Evolutionary conservation across 2,113 vertebrate genomes (phyloP).

Genomic region (Neotragus pygmaeus): DNA sequence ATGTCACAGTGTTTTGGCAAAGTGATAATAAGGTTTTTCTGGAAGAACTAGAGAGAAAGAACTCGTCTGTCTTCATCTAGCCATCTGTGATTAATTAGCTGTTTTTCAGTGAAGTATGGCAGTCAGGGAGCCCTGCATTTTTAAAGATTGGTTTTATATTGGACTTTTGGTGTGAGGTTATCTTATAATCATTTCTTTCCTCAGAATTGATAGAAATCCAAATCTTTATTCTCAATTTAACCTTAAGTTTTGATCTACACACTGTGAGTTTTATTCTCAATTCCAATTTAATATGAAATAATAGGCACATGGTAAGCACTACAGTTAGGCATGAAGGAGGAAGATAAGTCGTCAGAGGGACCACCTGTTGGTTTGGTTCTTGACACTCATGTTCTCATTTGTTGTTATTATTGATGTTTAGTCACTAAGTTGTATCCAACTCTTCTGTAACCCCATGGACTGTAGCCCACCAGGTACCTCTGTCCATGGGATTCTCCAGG

Average conservation of each 20-base stretch:
- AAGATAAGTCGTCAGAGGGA: not conserved
- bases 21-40: not conserved
- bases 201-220: not conserved
- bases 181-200: not conserved
- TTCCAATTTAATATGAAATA: not conserved
- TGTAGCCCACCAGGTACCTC: not conserved
- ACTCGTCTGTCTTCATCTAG: not conserved
- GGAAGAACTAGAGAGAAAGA: not conserved
- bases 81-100: not conserved
- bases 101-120: not conserved
- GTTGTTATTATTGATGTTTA: not conserved
- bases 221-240: not conserved
- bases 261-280: not conserved
- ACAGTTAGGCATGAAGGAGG: not conserved
- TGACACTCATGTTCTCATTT: not conserved
- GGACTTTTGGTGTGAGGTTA: not conserved
- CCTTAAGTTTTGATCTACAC: not conserved
- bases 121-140: not conserved
- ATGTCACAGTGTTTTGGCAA: not conserved
- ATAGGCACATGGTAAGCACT: not conserved
- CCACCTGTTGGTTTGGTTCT: not conserved
- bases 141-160: not conserved
- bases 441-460: not conserved
- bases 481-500: not conserved
- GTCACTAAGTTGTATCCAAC: not conserved